Evolutionary conservation across 2,113 vertebrate genomes (phyloP), one percentile per base, ranked within the genome.

Genomic region (Ctenodactylus gundi): DNA sequence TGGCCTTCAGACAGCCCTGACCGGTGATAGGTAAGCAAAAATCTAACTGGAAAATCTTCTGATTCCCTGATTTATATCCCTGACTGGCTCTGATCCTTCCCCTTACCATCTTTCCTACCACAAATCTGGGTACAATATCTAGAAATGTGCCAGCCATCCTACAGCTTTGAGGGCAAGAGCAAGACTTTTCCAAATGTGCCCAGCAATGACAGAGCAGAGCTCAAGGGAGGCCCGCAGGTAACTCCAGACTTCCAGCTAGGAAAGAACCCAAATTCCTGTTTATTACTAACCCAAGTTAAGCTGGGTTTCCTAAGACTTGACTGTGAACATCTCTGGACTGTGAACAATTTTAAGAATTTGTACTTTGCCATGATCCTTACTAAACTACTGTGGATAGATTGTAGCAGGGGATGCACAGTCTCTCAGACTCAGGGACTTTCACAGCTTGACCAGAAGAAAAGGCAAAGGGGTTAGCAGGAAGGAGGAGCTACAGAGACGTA

Each of bases 301-400:
- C 7, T 83, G 49, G 25, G 44, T 46, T 84, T 83, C 49, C 73
- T 72, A 58, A 87, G 68, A 86, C 29, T 60, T 70, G 46, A 68
- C 73, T 76, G 21, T 41, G 44, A 82, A 90, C 44, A 2, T 53
- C 62, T 89, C 68, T 25, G 44, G 13, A 91, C 25, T 14, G 3
- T 62, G 31, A 81, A 31, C 73, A 64, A 7, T 64, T 64, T 68
- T 78, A 90, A 92, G n/a, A 80, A 57, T 31, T 86, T 82, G 21
- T 65, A 53, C 68, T 90, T 92, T 44, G 53, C 20, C 93, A 95
- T 87, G 31, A 89, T 36, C 53, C 12, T 76, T 64, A 77, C 64
- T 64, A 93, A 91, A 67, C 78, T 44, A 78, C n/a, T n/a, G 2
- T 58, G 21, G 46, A 58, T 34, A 34, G 17, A 81, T 0, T 78